These are phyloP conservation scores for Creontiades dilutus DNA, from an alignment of 2,888 invertebrate genomes.

Conservation along the genomic window DNA sequence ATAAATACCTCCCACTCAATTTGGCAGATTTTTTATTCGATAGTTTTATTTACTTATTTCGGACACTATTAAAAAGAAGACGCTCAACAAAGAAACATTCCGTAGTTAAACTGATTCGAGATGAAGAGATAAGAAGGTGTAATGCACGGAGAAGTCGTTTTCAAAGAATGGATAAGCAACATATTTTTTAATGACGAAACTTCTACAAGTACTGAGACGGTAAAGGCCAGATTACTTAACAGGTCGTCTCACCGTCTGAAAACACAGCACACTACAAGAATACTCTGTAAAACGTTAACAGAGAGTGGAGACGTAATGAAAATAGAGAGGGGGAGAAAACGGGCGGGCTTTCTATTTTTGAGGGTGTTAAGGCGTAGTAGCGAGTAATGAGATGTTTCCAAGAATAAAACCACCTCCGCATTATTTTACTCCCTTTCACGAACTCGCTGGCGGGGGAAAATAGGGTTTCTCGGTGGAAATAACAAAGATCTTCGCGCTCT, in stretches of 20 bases:
- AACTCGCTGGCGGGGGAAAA: constrained; percentile 8
- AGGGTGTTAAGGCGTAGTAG: constrained; percentile 44
- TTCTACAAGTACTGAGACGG: not conserved
- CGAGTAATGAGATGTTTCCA: constrained; percentile 48
- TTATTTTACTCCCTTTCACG: constrained; percentile 26
- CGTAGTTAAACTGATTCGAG: too few species aligned
- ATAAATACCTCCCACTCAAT: too few species aligned
- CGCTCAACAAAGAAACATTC: too few species aligned
- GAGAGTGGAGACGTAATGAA: constrained; percentile 23
- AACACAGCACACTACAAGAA: not conserved
- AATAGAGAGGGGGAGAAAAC: constrained; percentile 15
- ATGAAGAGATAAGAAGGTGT: too few species aligned
- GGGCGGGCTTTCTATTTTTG: constrained; percentile 48
- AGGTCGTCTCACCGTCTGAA: not conserved
- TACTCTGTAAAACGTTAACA: constrained; percentile 18
- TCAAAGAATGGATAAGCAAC: not conserved
- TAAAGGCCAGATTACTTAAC: not conserved
- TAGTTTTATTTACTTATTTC: too few species aligned
- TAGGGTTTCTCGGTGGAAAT: not conserved
- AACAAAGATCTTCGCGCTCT: not conserved
- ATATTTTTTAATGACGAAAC: not conserved
- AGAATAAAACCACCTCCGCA: constrained; percentile 40
- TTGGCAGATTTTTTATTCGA: too few species aligned
- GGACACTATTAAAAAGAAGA: too few species aligned
- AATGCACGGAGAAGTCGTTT: too few species aligned